These are phyloP conservation scores for Ernsta delagoae DNA, from an alignment of 2,888 invertebrate species.

Conservation along the genomic window DNA sequence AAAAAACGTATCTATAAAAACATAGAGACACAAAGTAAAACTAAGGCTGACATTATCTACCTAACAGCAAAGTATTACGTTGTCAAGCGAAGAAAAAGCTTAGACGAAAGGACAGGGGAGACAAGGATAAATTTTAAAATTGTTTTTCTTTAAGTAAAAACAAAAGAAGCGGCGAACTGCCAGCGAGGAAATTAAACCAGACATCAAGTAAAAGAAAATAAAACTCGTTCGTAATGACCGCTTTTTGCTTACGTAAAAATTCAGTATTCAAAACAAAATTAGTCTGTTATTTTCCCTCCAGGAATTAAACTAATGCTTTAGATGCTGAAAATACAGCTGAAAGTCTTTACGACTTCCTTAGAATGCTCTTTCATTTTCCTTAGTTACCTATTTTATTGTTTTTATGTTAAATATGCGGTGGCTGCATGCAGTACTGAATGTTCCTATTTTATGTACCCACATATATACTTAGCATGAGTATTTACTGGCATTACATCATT, in stretches of 20 bases:
- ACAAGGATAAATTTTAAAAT: constrained; percentile 56
- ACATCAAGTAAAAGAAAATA: constrained; percentile 56
- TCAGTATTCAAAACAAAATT: constrained; percentile 39
- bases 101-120: constrained; percentile 41
- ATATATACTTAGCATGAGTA: too few relatives aligned
- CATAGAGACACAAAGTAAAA: not conserved
- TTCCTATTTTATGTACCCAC: too few relatives aligned
- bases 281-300: constrained; percentile 41
- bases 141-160: constrained; percentile 61
- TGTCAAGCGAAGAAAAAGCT: constrained; percentile 24
- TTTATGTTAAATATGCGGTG: too few relatives aligned
- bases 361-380: constrained; percentile 8
- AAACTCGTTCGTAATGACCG: constrained; percentile 50
- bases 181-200: constrained; percentile 61
- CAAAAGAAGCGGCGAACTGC: constrained; percentile 52
- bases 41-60: not conserved
- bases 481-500: too few relatives aligned
- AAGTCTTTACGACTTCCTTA: constrained; percentile 21
- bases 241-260: constrained; percentile 39
- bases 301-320: constrained; percentile 41
- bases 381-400: too few relatives aligned
- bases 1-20: not conserved
- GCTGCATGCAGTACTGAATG: too few relatives aligned
- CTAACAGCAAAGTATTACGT: not conserved
- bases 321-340: constrained; percentile 15